Conservation (phyloP, 2,888 invertebrate genomes). For the Saturnia pavonia region DNA sequence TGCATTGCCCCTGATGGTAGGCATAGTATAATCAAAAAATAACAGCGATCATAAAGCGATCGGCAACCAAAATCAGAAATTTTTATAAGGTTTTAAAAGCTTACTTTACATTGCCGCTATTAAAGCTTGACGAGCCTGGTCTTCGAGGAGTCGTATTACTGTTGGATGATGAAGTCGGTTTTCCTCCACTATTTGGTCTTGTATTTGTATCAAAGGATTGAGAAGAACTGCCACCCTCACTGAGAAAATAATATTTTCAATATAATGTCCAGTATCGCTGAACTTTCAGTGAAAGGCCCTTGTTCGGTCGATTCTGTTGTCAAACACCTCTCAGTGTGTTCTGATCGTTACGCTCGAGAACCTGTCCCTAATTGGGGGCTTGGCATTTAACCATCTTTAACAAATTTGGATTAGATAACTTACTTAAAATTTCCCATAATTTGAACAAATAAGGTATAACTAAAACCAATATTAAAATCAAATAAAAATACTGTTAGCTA, state of each 20-base stretch:
- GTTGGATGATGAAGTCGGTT: constrained; percentile 24
- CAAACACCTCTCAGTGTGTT: too few relatives aligned
- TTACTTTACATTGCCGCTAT: constrained; percentile 41
- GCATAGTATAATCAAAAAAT: too few relatives aligned
- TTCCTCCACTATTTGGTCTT: constrained; percentile 26
- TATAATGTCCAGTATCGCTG: not conserved
- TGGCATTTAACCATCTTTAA: too few relatives aligned
- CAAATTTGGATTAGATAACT: too few relatives aligned
- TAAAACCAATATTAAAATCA: not conserved
- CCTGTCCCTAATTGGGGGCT: too few relatives aligned
- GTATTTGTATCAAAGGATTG: constrained; percentile 23
- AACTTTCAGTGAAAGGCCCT: not conserved
- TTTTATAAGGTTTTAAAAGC: constrained; percentile 2
- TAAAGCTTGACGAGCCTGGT: constrained; percentile 26
- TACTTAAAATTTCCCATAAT: not conserved
- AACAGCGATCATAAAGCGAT: too few relatives aligned
- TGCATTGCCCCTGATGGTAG: too few relatives aligned
- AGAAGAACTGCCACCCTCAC: constrained; percentile 25
- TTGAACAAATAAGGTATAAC: not conserved
- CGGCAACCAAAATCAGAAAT: too few relatives aligned
- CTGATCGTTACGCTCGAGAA: too few relatives aligned
- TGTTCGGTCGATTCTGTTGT: too few relatives aligned
- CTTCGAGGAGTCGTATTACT: constrained; percentile 24
- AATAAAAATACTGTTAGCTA: not conserved
- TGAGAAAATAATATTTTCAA: constrained; percentile 22